Evolutionary conservation across 2,113 vertebrate genomes (phyloP), one percentile per base, ranked within the genome.

Genomic region (Amphiprion ocellaris): DNA sequence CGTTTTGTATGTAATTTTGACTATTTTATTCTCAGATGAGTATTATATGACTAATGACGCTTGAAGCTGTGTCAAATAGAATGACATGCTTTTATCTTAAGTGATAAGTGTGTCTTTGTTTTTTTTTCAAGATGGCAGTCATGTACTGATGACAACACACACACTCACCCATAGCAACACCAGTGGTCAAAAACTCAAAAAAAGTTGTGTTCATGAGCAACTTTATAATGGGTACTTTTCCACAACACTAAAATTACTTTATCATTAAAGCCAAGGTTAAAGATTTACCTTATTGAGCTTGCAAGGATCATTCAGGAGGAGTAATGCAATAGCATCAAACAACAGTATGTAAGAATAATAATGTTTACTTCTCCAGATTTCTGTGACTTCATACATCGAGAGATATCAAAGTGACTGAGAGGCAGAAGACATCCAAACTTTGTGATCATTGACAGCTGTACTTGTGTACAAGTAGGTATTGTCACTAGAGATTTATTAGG

Each of bases 271-370:
- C 66, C 87, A 79, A 85, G 77, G 79, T 87, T 76, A 81, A 54
- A 63, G 65, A 81, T 89, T 77, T 82, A 79, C 87, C 84, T 74
- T 84, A 91, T 82, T 83, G 86, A 89, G 91, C 86, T 79, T 44
- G 33, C 69, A 44, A 69, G 64, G 71, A 67, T 90, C 79, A 77
- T 63, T 85, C 62, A 77, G 79, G 83, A 37, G 33, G 9, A 17
- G 76, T 89, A 49, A 15, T 49, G 16, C 81, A 88, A 87, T 82
- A 46, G 33, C 3, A 10, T 69, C 44, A 28, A 1, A 26, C 4
- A 7, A 26, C 21, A 64, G 49, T 72, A 39, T 21, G 0, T 2
- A 46, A 73, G 30, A 56, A 39, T 4, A n/a, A 8, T 24, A 47
- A 47, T 47, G 46, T 17, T 15, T 47, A n/a, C 26, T 19, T 47